Base-by-base conservation (phyloP, 2,888 invertebrate species). In the Phrixothrix hirtus region DNA sequence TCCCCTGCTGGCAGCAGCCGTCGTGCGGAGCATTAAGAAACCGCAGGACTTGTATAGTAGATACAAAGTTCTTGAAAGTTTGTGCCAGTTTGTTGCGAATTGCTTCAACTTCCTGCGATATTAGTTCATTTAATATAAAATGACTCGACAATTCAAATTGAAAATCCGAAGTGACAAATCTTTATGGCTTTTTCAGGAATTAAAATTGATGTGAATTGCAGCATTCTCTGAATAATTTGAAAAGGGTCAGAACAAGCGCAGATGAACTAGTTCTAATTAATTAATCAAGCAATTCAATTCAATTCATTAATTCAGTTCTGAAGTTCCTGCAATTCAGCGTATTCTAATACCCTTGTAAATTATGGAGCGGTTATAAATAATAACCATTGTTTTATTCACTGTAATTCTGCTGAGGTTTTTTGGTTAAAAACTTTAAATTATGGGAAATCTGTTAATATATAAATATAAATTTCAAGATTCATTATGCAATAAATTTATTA, bases 201-300 rank as follows among this genome's bases (percentile, higher is more conserved):
- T 13, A 21, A 32, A 51, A 51, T 52, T 45, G 41, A 41, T 70
- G 67, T 65, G 70, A 70, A 71, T 72, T 64, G 55, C 65, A 69
- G 67, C 62, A 64, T 66, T 60, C 67, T 63, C 62, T 59, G 66
- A 63, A 66, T 63, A 63, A 58, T 59, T 60, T 60, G 62, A 62
- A 65, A 68, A 69, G 72, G 70, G 67, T 67, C 64, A 60, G 60
- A 62, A 60, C 61, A 61, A 63, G 63, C 61, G 63, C 69, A 68
- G 70, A 72, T 69, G 74, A 73, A 69, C 71, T 75, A 75, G 77
- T 77, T 72, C 77, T 81, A 81, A 81, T 81, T 81, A 81, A 81
- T 81, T 81, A 81, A 81, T 81, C 80, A 81, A 80, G 79, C 80
- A 79, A 80, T 81, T 80, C 81, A 79, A 80, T 81, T 80, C 81